Conservation (phyloP, 1,140 invertebrate genomes). For the Antheraea mylitta region DNA sequence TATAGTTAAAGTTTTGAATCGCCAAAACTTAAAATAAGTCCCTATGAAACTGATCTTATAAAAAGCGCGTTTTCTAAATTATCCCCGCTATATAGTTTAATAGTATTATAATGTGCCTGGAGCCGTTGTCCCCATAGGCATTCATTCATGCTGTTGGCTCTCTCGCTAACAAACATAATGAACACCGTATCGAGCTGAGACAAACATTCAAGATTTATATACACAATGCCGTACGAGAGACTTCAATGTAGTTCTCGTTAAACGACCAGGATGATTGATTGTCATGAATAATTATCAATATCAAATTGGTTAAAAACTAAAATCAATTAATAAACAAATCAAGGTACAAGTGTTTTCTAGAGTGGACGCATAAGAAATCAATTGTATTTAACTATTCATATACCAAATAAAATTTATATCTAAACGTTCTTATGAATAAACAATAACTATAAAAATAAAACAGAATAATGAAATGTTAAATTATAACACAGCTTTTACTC, state of each 20-base stretch:
- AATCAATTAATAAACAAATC: conserved; percentile 70
- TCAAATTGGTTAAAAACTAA: conserved; percentile 66
- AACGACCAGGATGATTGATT: conserved; percentile 10
- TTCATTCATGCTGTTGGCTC: conserved; percentile 68
- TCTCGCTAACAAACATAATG: conserved; percentile 70
- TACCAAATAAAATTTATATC: conserved; percentile 75
- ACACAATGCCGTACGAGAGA: conserved; percentile 39
- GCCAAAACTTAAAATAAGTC: conserved; percentile 78
- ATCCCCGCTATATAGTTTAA: conserved; percentile 5
- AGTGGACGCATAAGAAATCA: conserved; percentile 63
- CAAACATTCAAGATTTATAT: conserved; percentile 51
- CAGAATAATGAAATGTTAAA: conserved; percentile 76
- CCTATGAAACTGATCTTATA: conserved; percentile 50
- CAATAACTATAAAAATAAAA: conserved; percentile 78
- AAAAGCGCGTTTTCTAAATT: conserved; percentile 28
- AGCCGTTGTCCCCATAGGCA: conserved; percentile 45
- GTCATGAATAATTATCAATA: conserved; percentile 74
- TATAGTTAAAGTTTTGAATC: conserved; percentile 78
- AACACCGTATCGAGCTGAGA: conserved; percentile 55
- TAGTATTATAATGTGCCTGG: conserved; percentile 5
- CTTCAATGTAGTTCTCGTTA: not conserved
- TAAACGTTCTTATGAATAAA: conserved; percentile 75
- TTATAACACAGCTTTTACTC: conserved; percentile 76
- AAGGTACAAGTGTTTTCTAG: conserved; percentile 70
- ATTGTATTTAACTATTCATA: conserved; percentile 57